A percentile compares a stretch with the other conserved stretches of the same genome.
Conservation (phyloP, 1,140 invertebrate genomes). For the Drosophila prosaltans region DNA sequence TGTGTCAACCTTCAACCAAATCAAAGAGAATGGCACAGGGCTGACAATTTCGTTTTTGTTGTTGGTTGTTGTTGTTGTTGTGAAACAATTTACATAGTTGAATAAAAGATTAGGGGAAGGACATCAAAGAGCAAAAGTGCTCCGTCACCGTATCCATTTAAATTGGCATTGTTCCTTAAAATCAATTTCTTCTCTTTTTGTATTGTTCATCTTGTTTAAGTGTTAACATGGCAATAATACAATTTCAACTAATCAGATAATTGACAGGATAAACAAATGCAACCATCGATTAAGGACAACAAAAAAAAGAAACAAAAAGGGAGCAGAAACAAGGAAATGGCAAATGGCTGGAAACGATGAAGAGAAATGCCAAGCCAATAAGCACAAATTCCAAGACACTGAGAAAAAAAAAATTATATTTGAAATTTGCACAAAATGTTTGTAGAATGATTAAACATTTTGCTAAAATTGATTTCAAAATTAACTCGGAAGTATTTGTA, state of each 20-base stretch:
- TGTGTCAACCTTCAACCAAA: conserved; percentile 17
- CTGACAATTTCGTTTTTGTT: not conserved
- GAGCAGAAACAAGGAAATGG: not conserved
- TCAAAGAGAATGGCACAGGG: conserved; percentile 4
- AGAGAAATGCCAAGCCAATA: conserved; percentile 22
- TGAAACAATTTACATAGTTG: conserved; percentile 21
- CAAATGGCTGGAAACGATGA: conserved; percentile 1
- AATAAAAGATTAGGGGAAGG: conserved; percentile 15
- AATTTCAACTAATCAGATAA: conserved; percentile 46
- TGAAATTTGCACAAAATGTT: no score
- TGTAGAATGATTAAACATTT: no score
- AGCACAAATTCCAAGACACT: not conserved
- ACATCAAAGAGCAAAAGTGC: not conserved
- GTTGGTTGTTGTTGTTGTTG: not conserved
- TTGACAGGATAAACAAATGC: conserved; percentile 23
- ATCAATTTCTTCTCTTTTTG: not conserved
- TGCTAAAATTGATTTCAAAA: no score
- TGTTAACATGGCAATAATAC: conserved; percentile 30
- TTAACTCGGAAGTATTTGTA: no score
- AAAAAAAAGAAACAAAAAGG: conserved; percentile 1
- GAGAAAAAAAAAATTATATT: not conserved
- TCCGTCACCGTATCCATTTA: no score
- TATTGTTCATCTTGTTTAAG: not conserved
- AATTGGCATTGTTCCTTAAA: not conserved
- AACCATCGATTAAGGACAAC: conserved; percentile 7